Base-by-base conservation (phyloP, 1,140 invertebrate species). In the Leptoteleia sp. region DNA sequence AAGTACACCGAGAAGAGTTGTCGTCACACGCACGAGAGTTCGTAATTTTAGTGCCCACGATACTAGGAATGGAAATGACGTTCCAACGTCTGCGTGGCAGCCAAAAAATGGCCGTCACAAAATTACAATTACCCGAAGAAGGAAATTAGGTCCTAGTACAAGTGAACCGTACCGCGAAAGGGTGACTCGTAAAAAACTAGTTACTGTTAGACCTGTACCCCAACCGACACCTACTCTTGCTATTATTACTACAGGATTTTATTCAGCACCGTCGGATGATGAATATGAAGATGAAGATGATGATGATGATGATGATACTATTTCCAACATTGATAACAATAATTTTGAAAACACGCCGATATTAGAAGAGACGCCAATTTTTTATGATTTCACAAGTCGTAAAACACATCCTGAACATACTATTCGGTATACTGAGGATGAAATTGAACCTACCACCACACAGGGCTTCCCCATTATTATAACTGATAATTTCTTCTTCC, bases 201-300 rank as follows among this genome's bases (percentile, higher is more conserved):
- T 90, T 1, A 82, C 79, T 0, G 84, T 89, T 6, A 82, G 88
- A 71, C 88, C 88, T 6, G 59, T 90, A 8, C 67, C 79, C 9
- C 42, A 72, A 45, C 81, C 85, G 3, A 85, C 86, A 0, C 81
- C 87, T 0, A 86, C 83, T 4, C 22, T 85, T 15, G 84, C 87
- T 11, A 87, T 90, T 33, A 90, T 90, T 3, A 90, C 89, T 0
- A 85, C 89, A 16, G 88, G 88, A 15, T 90, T 90, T 64, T 90
- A 86, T 45, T 87, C 85, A 0, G 81, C 78, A 3, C 80, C 84
- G 0, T 73, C 86, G 0, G 83, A 85, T 0, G 61, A 85, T 6
- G 71, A 82, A 4, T 81, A 84, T 4, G 64, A 77, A 22, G 64
- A 59, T 15, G 55, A 55, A 7, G 19, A 40, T 22, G 40, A 65